These are phyloP conservation scores for Neodontobutis hainanensis DNA, from an alignment of 2,113 vertebrate species.

Conservation along the genomic window DNA sequence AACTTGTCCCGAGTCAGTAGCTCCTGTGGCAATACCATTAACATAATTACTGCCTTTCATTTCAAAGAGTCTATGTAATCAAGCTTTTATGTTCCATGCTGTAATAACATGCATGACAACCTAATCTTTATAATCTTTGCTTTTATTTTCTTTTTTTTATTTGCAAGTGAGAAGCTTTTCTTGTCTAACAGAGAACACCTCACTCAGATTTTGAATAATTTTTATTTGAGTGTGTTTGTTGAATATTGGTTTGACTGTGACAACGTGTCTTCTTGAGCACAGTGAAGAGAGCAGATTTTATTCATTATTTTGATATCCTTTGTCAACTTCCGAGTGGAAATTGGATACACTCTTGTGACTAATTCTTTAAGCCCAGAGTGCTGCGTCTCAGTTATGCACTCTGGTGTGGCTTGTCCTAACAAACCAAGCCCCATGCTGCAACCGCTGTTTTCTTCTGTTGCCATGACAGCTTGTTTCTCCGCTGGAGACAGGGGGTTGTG, in stretches of 20 bases:
- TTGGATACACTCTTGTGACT: conserved; percentile 53
- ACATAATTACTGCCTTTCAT: not conserved
- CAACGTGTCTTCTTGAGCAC: conserved; percentile 13
- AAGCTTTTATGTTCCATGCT: not conserved
- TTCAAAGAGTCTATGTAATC: conserved; percentile 9
- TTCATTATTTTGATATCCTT: conserved; percentile 49
- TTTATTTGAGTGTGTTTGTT: no score
- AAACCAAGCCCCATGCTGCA: conserved; percentile 36
- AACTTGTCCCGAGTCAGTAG: not conserved
- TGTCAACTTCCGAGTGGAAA: conserved; percentile 44
- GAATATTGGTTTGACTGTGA: conserved; percentile 16
- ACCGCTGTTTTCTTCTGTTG: conserved; percentile 58
- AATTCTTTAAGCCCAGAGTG: conserved; percentile 45
- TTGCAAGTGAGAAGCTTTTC: not conserved
- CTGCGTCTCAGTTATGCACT: conserved; percentile 53
- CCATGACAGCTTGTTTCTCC: conserved; percentile 60
- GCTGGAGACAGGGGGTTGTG: conserved; percentile 13
- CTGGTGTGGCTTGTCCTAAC: conserved; percentile 46
- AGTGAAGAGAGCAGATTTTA: conserved; percentile 13
- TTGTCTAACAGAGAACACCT: no score
- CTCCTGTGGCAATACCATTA: not conserved
- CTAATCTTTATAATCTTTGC: conserved; percentile 1
- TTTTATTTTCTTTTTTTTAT: conserved; percentile 1
- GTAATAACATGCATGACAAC: conserved; percentile 10
- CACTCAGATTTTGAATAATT: no score